Evolutionary conservation across 2,888 invertebrate genomes (phyloP).

Genomic region (Apamea crenata): DNA sequence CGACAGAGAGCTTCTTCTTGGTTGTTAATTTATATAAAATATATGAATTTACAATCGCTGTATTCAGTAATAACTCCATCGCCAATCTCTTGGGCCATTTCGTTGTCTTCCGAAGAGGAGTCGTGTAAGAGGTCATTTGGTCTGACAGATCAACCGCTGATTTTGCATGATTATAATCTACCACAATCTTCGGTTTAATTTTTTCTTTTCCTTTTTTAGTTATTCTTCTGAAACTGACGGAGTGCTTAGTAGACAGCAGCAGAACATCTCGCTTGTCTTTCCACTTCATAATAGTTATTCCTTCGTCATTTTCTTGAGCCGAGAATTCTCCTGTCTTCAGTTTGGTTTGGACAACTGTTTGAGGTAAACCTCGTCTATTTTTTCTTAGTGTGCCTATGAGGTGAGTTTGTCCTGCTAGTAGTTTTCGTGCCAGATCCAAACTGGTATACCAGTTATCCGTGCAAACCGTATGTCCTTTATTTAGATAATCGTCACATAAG

Average conservation of each 20-base stretch:
- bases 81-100: conserved; percentile 47
- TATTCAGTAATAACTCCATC: conserved; percentile 41
- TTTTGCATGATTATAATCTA: conserved; percentile 64
- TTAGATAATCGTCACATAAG: conserved; percentile 57
- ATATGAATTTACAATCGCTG: conserved; percentile 35
- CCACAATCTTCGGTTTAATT: conserved; percentile 48
- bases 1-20: conserved; percentile 51
- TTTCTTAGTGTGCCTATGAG: conserved; percentile 67
- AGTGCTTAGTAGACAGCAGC: conserved; percentile 33
- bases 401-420: conserved; percentile 63
- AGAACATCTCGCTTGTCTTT: background rate
- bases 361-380: conserved; percentile 66
- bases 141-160: conserved; percentile 57
- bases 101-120: conserved; percentile 31
- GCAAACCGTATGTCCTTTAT: conserved; percentile 51
- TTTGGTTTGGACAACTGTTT: conserved; percentile 65
- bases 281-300: background rate
- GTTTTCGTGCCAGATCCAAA: conserved; percentile 63
- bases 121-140: conserved; percentile 55
- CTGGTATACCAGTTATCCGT: conserved; percentile 61
- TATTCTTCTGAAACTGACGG: conserved; percentile 26
- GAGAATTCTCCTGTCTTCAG: conserved; percentile 55
- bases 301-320: conserved; percentile 47
- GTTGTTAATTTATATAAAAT: conserved; percentile 54
- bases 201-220: conserved; percentile 40